A percentile compares a stretch with the other conserved stretches of the same genome.
phyloP scores from a whole-genome alignment of 35 echinoderm and acorn worm genomes.

The Anneissia japonica region DNA sequence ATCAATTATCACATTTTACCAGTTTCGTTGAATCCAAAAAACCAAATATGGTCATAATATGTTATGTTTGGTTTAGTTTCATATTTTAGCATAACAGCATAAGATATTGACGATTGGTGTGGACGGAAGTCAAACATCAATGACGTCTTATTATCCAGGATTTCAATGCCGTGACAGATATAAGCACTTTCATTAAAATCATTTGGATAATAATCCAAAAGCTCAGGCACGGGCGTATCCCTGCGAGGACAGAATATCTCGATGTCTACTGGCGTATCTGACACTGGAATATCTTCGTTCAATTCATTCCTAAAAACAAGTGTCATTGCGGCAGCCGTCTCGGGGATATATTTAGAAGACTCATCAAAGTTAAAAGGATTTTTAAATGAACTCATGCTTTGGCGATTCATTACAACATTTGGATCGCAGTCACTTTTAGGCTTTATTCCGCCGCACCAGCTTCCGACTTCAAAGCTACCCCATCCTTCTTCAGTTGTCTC shows the following conservation, averaged over 20 bases:
- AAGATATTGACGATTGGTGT: constrained; percentile 4
- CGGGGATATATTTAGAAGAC: constrained; percentile 22
- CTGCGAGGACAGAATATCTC: constrained; percentile 18
- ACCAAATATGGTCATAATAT: constrained; percentile 31
- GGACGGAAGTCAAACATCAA: constrained; percentile 31
- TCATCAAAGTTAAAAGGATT: constrained; percentile 50
- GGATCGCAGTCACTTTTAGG: not conserved
- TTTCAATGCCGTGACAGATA: constrained; percentile 50
- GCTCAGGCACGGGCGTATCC: not conserved
- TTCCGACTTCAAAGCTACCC: constrained; percentile 28
- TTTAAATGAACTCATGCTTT: not conserved
- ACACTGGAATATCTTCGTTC: constrained; percentile 17
- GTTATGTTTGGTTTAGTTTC: constrained; percentile 25
- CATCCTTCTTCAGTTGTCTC: not conserved
- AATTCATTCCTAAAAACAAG: constrained; percentile 9
- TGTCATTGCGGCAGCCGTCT: constrained; percentile 16
- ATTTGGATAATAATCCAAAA: not conserved
- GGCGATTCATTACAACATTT: constrained; percentile 15
- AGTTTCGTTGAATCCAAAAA: constrained; percentile 48
- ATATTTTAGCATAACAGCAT: constrained; percentile 30
- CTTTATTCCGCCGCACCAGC: constrained; percentile 20
- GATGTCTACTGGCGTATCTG: not conserved
- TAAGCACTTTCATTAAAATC: constrained; percentile 34
- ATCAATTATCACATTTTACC: not conserved
- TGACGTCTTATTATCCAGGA: constrained; percentile 43